Evolutionary conservation across 2,797 vertebrate genomes (phyloP).

Genomic region (Mormyrus hasselquistii): DNA sequence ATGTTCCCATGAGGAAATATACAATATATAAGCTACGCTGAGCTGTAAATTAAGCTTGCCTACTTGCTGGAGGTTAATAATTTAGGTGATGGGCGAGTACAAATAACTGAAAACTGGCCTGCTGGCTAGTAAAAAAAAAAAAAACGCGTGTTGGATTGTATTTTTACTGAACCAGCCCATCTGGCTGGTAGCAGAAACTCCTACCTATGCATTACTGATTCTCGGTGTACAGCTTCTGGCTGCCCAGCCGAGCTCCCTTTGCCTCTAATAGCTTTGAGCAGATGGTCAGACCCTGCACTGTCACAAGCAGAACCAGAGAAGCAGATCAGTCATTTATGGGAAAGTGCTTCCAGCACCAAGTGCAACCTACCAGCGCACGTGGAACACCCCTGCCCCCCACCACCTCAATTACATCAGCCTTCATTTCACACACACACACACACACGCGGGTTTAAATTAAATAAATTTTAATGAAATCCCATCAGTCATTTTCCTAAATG

Average conservation of each 20-base stretch:
- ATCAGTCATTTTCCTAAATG: not conserved
- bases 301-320: not conserved
- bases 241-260: not conserved
- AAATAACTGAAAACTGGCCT: not conserved
- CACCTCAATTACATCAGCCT: not conserved
- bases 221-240: not conserved
- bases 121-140: not conserved
- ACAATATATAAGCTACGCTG: not conserved
- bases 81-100: not conserved
- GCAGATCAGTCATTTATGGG: not conserved
- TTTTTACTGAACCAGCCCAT: not conserved
- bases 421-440: not conserved
- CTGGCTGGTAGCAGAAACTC: not conserved
- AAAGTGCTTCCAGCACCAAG: not conserved
- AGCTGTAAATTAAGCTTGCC: not conserved
- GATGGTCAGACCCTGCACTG: not conserved
- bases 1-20: not conserved
- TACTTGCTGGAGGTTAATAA: not conserved
- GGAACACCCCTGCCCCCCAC: not conserved
- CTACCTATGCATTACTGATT: not conserved
- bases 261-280: not conserved
- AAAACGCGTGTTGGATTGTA: not conserved
- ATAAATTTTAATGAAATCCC: not conserved
- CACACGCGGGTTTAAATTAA: too few species aligned
- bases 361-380: not conserved